Conservation (phyloP, 2,797 vertebrate species). For the Echeneis naucrates region DNA sequence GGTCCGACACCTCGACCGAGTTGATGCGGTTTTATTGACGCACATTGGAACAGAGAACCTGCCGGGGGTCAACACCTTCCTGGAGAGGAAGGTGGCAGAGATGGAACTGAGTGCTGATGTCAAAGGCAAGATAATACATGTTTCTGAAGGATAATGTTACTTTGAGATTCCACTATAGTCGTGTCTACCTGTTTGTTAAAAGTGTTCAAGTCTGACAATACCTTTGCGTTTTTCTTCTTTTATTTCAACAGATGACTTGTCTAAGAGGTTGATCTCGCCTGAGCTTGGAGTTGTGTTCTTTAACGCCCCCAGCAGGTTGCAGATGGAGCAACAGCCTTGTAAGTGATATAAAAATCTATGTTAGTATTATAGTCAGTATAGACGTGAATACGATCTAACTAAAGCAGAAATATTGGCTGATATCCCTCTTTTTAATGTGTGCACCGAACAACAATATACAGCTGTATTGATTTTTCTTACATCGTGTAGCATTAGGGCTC, state of each 20-base stretch:
- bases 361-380: not conserved
- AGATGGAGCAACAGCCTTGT: constrained; percentile 67
- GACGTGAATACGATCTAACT: not conserved
- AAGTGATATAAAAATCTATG: constrained; percentile 64
- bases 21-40: constrained; percentile 93
- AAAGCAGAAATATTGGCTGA: not conserved
- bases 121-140: constrained; percentile 83
- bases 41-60: constrained; percentile 86
- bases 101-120: constrained; percentile 86
- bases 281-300: constrained; percentile 94
- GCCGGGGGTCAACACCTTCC: constrained; percentile 88
- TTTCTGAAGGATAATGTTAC: not conserved
- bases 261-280: constrained; percentile 92
- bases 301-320: constrained; percentile 84
- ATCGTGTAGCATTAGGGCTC: no score
- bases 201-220: not conserved
- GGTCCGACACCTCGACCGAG: constrained; percentile 94
- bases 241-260: constrained; percentile 81
- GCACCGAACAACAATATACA: not conserved
- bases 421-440: constrained; percentile 2
- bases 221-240: constrained; percentile 21
- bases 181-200: not conserved
- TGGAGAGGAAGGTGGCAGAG: constrained; percentile 92
- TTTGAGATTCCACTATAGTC: not conserved
- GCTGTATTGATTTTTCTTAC: not conserved